These are phyloP conservation scores for Cliona cf. orientalis DNA, from an alignment of 37 sponge, comb jelly and placozoan species.

Conservation along the genomic window DNA sequence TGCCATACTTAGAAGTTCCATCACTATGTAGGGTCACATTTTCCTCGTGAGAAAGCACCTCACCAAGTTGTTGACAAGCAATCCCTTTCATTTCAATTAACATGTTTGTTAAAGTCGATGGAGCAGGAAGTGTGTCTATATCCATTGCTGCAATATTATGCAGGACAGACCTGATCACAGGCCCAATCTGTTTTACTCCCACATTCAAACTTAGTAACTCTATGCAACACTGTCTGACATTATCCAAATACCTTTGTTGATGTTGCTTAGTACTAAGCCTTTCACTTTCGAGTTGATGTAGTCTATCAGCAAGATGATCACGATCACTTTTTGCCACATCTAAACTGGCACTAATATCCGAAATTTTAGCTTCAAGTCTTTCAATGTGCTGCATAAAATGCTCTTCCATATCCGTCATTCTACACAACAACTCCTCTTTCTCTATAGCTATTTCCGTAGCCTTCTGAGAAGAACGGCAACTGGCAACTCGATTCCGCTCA, in stretches of 20 bases:
- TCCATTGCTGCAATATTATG: constrained; percentile 1
- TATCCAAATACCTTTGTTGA: constrained; percentile 4
- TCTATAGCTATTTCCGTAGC: too few relatives aligned
- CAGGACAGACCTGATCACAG: constrained; percentile 16
- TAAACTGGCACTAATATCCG: background rate
- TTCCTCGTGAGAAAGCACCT: background rate
- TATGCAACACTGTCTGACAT: constrained; percentile 12
- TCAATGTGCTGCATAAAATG: background rate
- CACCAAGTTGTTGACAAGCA: constrained; percentile 6
- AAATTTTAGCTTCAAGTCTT: background rate
- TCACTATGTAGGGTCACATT: background rate
- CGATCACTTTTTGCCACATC: background rate
- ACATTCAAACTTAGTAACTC: constrained; percentile 20
- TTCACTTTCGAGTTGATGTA: background rate
- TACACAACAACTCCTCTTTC: too few relatives aligned
- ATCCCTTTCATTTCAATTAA: constrained; percentile 17
- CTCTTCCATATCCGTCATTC: too few relatives aligned
- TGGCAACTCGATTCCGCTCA: too few relatives aligned
- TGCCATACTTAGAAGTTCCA: constrained; percentile 51
- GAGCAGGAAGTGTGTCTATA: background rate
- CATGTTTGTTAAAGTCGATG: background rate
- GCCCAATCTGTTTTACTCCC: background rate
- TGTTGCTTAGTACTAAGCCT: background rate
- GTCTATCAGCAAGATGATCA: background rate
- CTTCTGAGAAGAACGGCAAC: too few relatives aligned